Conservation (phyloP, 2,113 vertebrate genomes). For the Eulemur macaco region DNA sequence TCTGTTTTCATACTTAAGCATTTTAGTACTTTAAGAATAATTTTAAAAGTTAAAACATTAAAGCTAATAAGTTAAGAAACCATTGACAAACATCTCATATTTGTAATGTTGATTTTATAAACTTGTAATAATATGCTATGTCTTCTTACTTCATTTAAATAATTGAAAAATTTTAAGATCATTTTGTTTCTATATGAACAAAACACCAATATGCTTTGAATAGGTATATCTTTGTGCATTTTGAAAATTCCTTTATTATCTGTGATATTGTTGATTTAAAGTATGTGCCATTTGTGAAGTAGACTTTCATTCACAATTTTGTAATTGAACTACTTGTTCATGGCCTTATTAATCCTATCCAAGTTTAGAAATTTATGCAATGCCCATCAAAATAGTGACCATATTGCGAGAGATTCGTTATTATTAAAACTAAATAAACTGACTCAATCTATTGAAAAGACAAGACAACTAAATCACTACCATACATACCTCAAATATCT, state of each 20-base stretch:
- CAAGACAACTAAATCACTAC: not conserved
- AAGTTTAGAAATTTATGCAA: not conserved
- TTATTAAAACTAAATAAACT: not conserved
- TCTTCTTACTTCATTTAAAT: conserved; percentile 17
- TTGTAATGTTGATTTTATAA: conserved; percentile 4
- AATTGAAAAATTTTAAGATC: conserved; percentile 1
- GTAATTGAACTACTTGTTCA: conserved; percentile 10
- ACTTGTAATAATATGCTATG: not conserved
- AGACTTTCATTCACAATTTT: conserved; percentile 19
- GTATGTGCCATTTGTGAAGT: not conserved
- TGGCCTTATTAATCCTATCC: not conserved
- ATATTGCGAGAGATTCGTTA: not conserved
- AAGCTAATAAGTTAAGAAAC: conserved; percentile 23
- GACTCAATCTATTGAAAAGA: not conserved
- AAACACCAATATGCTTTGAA: conserved; percentile 3
- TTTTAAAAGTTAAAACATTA: conserved; percentile 28
- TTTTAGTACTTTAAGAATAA: not conserved
- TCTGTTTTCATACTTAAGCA: conserved; percentile 26
- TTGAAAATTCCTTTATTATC: not conserved
- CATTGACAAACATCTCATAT: not conserved
- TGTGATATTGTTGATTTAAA: conserved; percentile 21
- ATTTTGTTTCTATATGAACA: conserved; percentile 25
- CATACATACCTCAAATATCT: not conserved
- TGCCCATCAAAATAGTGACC: not conserved
- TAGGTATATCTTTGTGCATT: conserved; percentile 1